phyloP scores from a whole-genome alignment of 2,113 vertebrate genomes.

The Suncus etruscus region DNA sequence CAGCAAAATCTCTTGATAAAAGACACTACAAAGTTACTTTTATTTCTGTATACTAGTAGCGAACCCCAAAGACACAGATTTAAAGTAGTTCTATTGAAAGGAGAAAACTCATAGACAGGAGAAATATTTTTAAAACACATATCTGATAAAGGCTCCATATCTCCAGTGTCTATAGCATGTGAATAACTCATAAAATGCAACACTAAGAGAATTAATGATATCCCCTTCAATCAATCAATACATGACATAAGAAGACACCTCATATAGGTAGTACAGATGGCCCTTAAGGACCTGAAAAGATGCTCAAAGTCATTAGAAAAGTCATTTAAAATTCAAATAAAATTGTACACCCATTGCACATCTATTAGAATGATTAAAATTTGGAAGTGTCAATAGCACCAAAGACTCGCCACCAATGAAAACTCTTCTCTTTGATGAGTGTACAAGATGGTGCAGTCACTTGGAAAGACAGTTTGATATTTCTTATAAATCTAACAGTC shows the following conservation, averaged over 20 bases:
- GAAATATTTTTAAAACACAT: slow-evolving; percentile 32
- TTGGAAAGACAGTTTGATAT: not conserved
- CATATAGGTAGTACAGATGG: not conserved
- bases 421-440: not conserved
- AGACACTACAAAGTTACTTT: not conserved
- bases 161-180: not conserved
- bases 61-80: not conserved
- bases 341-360: not conserved
- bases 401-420: not conserved
- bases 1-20: not conserved
- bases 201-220: not conserved
- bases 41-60: not conserved
- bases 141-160: not conserved
- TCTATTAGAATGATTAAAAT: slow-evolving; percentile 24
- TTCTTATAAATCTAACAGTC: not conserved
- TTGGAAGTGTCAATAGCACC: not conserved
- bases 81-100: not conserved
- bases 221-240: not conserved
- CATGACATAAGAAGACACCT: not conserved
- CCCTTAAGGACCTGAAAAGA: not conserved
- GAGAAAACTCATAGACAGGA: not conserved
- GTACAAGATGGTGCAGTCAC: not conserved
- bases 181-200: not conserved
- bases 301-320: not conserved
- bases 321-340: no score